Conservation (phyloP, 2,888 invertebrate genomes). For the Pachydiplax longipennis region DNA sequence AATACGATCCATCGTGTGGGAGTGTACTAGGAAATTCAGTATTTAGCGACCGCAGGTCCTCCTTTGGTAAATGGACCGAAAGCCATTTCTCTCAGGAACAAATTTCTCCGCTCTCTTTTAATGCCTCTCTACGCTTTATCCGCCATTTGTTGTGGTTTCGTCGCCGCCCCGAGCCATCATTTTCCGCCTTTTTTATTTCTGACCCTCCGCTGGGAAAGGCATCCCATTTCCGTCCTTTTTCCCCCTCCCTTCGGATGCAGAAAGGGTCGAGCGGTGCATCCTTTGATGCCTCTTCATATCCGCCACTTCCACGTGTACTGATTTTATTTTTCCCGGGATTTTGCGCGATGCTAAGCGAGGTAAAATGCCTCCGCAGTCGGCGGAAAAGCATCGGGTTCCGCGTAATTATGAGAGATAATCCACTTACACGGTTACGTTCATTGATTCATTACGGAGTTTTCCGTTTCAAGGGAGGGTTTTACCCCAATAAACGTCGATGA, state of each 20-base stretch:
- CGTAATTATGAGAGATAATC: neutral
- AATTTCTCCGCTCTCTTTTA: neutral
- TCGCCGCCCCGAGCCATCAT: neutral
- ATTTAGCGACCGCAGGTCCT: neutral
- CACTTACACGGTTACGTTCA: neutral
- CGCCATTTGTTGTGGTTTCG: neutral
- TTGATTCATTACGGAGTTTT: neutral
- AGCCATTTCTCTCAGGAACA: neutral
- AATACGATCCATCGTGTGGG: neutral
- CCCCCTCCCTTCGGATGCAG: neutral
- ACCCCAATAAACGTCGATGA: neutral
- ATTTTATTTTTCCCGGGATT: neutral
- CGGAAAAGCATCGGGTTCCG: neutral
- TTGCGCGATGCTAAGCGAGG: neutral
- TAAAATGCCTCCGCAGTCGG: neutral
- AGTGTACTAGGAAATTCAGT: neutral
- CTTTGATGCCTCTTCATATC: no score
- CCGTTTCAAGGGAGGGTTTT: neutral
- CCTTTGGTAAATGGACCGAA: neutral
- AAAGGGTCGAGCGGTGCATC: neutral
- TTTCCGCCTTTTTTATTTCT: neutral
- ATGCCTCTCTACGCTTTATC: neutral
- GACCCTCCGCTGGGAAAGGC: neutral
- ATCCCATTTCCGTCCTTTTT: neutral
- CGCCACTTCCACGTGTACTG: neutral